A percentile compares a stretch with the other conserved stretches of the same genome.
These are phyloP conservation scores for Pseudorectes ferrugineus DNA, from an alignment of 2,113 vertebrate genomes.

Conservation along the genomic window DNA sequence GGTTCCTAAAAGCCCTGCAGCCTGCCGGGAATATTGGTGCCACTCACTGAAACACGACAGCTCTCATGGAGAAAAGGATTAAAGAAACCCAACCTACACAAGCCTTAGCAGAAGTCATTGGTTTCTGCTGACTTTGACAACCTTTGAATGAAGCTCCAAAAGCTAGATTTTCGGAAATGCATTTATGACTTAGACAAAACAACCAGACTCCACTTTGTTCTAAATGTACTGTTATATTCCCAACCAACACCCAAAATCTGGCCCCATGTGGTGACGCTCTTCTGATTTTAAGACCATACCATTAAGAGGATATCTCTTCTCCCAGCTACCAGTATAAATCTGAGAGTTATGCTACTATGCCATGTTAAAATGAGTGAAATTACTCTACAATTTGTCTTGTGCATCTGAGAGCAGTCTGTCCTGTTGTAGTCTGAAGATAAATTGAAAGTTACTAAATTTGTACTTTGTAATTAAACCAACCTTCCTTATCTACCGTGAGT, in stretches of 20 bases:
- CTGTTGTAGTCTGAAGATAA: not conserved
- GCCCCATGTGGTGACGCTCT: not conserved
- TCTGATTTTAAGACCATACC: not conserved
- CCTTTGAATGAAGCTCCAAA: not conserved
- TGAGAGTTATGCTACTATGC: not conserved
- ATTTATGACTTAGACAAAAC: not conserved
- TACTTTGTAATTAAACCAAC: not conserved
- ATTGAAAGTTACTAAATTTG: not conserved
- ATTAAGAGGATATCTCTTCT: not conserved
- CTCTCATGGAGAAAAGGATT: conserved; percentile 1
- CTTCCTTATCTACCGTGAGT: not conserved
- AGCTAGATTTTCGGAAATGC: not conserved
- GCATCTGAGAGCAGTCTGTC: not conserved
- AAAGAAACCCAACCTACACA: not conserved
- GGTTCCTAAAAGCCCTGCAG: conserved; percentile 41
- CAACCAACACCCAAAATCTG: not conserved
- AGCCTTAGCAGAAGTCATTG: not conserved
- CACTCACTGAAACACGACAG: not conserved
- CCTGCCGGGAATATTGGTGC: conserved; percentile 43
- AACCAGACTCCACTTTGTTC: not conserved
- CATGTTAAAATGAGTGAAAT: not conserved
- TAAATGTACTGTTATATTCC: not conserved
- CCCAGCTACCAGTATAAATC: not conserved
- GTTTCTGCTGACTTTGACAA: not conserved
- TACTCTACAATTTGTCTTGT: not conserved